phyloP scores from a whole-genome alignment of 2,113 vertebrate genomes.

The Callopanchax toddi region DNA sequence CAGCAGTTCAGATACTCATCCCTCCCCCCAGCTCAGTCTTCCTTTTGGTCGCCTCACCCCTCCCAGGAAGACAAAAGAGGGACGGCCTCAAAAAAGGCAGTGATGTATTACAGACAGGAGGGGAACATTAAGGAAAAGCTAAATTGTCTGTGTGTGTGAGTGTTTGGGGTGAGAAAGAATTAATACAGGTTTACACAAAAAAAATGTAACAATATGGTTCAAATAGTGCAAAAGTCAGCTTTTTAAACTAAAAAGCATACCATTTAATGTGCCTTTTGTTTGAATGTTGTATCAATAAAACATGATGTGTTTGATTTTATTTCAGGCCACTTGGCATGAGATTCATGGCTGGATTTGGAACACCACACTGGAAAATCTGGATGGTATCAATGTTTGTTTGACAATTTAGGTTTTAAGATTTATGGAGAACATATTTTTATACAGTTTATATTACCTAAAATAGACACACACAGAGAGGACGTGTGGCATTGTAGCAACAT shows the following conservation, averaged over 20 bases:
- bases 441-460: slow-evolving; percentile 11
- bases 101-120: not conserved
- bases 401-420: not conserved
- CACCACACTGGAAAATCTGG: too few relatives aligned
- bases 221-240: not conserved
- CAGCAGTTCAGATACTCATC: slow-evolving; percentile 39
- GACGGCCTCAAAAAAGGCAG: slow-evolving; percentile 10
- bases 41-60: slow-evolving; percentile 28
- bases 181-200: too few relatives aligned
- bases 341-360: too few relatives aligned
- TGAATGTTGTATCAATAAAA: too few relatives aligned
- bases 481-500: too few relatives aligned
- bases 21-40: slow-evolving; percentile 14
- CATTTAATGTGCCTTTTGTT: too few relatives aligned
- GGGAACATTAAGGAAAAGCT: too few relatives aligned
- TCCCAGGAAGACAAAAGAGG: slow-evolving; percentile 44
- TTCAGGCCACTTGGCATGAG: not conserved
- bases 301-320: not conserved
- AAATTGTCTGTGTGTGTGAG: not conserved
- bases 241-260: too few relatives aligned
- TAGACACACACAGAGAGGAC: too few relatives aligned
- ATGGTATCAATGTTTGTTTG: slow-evolving; percentile 1
- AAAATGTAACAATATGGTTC: not conserved
- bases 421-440: not conserved
- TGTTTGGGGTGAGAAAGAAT: not conserved